phyloP scores from a whole-genome alignment of 2,797 vertebrate genomes.

The Danio jaintianensis region DNA sequence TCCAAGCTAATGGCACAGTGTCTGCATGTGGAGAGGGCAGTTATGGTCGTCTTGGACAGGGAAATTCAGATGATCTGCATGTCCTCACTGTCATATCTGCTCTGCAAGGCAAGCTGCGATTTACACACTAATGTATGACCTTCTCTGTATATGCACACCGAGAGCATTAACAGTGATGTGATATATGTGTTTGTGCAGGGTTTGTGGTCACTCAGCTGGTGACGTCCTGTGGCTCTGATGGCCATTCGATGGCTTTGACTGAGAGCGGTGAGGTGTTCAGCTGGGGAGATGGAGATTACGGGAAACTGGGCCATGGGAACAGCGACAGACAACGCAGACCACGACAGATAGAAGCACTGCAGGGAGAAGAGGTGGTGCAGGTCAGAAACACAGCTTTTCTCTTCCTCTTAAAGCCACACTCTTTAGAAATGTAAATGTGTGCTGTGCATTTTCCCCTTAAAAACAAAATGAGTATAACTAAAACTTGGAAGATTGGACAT shows the following conservation, averaged over 20 bases:
- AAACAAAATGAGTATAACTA: too few species aligned
- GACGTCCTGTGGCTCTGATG: slow-evolving; percentile 84
- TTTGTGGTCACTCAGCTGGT: slow-evolving; percentile 84
- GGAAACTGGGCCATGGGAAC: slow-evolving; percentile 85
- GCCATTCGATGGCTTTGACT: slow-evolving; percentile 84
- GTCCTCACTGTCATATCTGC: slow-evolving; percentile 95
- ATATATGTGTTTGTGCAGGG: slow-evolving; percentile 65
- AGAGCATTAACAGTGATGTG: neutral
- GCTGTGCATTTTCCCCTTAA: too few species aligned
- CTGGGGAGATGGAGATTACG: slow-evolving; percentile 86
- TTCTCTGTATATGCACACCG: neutral
- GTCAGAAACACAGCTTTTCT: slow-evolving; percentile 62
- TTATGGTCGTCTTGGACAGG: slow-evolving; percentile 83
- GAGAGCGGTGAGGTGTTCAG: slow-evolving; percentile 87
- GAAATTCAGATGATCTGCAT: slow-evolving; percentile 93
- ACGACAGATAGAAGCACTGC: slow-evolving; percentile 83
- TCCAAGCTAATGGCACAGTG: slow-evolving; percentile 82
- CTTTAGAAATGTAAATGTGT: too few species aligned
- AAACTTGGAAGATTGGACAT: too few species aligned
- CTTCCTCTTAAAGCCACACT: neutral
- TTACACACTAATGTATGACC: neutral
- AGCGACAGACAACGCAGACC: slow-evolving; percentile 83
- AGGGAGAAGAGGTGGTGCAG: slow-evolving; percentile 83
- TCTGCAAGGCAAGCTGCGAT: slow-evolving; percentile 84
- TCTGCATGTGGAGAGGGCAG: slow-evolving; percentile 85